Evolutionary conservation across 2,113 vertebrate species (phyloP), one percentile per base, ranked within the genome.

Genomic region (Nerophis ophidion): DNA sequence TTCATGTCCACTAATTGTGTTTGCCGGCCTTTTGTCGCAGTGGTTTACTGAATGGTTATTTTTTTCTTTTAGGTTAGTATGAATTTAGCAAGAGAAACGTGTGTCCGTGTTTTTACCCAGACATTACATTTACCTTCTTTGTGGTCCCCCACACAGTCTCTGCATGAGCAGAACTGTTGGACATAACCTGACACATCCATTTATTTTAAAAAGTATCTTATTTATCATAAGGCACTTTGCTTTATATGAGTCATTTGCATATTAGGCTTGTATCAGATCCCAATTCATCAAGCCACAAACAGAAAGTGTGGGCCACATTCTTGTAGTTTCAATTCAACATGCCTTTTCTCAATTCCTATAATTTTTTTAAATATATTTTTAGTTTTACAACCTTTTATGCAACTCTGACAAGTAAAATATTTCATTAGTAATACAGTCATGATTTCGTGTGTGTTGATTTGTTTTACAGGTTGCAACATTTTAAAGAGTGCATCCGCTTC

Each of bases 401-500:
- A 63, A 34, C 16, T 45, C 44, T 63, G 46, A 19, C 48, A 59
- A 61, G 64, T 8, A 5, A 52, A 50, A 16, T 13, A 65, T 57
- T 51, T 56, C 14, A 60, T 16, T 14, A 66, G 5, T 19, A 16
- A 38, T 1, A n/a, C 1, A 17, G 34, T 62, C 8, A 36, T 69
- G 5, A 53, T 55, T 61, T 11, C 1, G 38, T 38, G 34, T 53
- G 1, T 59, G 5, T 50, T 38, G 6, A 47, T 65, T 63, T 70
- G 51, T 40, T 71, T 71, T 26, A 5, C 80, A 96, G 94, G 85
- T 79, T 89, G 57, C 91, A 93, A 61, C 90, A 95, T 86, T 96
- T 95, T 45, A 93, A 90, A 89, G 91, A 95, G 64, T 89, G 90
- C 71, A 94, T 95, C 80, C 68, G 70, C 62, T 95, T 96, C 72